Conservation (phyloP, 1,140 invertebrate genomes). For the Drosophila sp. region DNA sequence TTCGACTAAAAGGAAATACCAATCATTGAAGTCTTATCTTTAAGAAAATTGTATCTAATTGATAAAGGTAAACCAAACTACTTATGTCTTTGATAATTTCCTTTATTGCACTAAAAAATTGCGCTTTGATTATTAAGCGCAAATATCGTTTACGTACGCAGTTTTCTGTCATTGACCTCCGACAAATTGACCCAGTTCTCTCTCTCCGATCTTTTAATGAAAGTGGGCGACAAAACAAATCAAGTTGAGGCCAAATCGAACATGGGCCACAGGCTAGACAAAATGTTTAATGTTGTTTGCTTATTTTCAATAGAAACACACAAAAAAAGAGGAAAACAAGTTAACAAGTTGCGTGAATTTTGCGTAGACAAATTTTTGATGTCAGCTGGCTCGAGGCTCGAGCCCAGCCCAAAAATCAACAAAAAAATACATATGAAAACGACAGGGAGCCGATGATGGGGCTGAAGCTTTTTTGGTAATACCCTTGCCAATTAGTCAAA, state of each 20-base stretch:
- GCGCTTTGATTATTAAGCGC: too few species aligned
- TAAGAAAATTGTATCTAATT: too few species aligned
- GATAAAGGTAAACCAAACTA: too few species aligned
- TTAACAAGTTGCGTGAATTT: slow-evolving; percentile 54
- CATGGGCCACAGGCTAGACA: slow-evolving; percentile 62
- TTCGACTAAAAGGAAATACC: too few species aligned
- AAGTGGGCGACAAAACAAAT: slow-evolving; percentile 19
- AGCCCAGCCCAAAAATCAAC: slow-evolving; percentile 1
- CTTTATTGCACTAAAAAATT: too few species aligned
- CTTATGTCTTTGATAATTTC: too few species aligned
- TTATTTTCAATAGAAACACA: slow-evolving; percentile 45
- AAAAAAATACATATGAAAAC: not conserved
- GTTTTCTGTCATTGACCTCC: slow-evolving; percentile 35
- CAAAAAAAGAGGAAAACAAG: slow-evolving; percentile 31
- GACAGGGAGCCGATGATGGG: slow-evolving; percentile 22
- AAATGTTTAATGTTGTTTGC: slow-evolving; percentile 72
- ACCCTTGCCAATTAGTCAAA: slow-evolving; percentile 76
- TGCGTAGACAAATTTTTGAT: slow-evolving; percentile 33
- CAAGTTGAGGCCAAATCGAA: slow-evolving; percentile 62
- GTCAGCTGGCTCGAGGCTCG: not conserved
- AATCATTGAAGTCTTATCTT: too few species aligned
- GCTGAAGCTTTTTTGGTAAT: slow-evolving; percentile 44
- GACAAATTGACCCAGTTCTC: slow-evolving; percentile 5
- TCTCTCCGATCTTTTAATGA: not conserved
- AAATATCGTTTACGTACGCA: not conserved